Conservation (phyloP, 2,797 vertebrate species). For the Lutra lutra region DNA sequence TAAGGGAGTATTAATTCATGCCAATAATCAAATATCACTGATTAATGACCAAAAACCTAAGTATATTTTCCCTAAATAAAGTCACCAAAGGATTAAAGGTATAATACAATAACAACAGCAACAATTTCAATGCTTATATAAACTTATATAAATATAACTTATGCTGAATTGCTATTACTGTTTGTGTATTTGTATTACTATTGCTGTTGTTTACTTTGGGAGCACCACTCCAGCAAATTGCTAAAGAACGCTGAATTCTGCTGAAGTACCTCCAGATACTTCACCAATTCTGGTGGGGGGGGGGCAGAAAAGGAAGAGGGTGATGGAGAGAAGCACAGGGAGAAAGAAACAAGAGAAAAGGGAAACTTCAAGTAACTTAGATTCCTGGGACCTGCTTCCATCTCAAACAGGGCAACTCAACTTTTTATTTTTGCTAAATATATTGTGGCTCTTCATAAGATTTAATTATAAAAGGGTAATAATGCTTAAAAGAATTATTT, state of each 20-base stretch:
- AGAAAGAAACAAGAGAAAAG: background rate
- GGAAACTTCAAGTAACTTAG: background rate
- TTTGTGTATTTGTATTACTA: background rate
- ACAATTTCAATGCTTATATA: background rate
- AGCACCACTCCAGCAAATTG: background rate
- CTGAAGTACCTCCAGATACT: background rate
- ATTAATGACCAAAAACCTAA: background rate
- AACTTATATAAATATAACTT: background rate
- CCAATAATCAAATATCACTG: background rate
- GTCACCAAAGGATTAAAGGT: background rate
- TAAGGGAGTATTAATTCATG: background rate
- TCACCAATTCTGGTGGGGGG: background rate
- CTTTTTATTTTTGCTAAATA: background rate
- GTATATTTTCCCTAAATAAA: background rate
- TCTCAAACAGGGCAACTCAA: background rate
- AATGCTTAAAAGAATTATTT: constrained; percentile 2
- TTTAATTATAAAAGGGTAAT: background rate
- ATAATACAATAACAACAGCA: background rate
- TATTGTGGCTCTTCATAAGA: background rate
- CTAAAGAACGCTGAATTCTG: background rate
- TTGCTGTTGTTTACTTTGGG: background rate
- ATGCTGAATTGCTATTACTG: background rate
- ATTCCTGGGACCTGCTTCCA: background rate
- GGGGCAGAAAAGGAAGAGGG: background rate
- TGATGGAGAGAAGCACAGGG: background rate